Conservation (phyloP, 2,888 invertebrate genomes). For the Sinhomidia bicolor region DNA sequence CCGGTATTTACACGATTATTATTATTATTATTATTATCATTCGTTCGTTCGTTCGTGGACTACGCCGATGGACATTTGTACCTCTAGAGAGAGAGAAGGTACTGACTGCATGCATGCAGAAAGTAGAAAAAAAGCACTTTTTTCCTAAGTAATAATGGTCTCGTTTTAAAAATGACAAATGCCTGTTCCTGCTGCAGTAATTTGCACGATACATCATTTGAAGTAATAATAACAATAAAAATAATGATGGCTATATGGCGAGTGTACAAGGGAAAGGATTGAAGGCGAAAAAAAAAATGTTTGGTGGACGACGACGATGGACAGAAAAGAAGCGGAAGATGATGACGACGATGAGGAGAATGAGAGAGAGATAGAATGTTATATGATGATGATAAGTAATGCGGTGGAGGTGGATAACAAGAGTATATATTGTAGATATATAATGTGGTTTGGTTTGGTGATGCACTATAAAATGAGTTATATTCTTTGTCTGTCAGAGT, state of each 20-base stretch:
- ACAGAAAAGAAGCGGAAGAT: neutral
- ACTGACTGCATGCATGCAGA: no score
- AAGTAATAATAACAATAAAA: conserved; percentile 66
- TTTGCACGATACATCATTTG: conserved; percentile 70
- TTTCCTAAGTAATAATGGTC: conserved; percentile 56
- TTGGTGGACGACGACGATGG: neutral
- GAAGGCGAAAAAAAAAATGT: conserved; percentile 1
- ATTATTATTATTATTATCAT: conserved; percentile 14
- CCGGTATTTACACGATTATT: conserved; percentile 55
- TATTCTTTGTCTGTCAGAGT: conserved; percentile 68
- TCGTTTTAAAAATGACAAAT: conserved; percentile 74
- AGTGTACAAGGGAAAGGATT: neutral
- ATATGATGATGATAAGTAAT: conserved; percentile 27
- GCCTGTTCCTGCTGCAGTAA: conserved; percentile 48
- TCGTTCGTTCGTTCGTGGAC: no score
- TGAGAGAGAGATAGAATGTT: conserved; percentile 12
- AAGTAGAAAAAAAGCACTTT: neutral
- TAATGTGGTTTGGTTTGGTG: neutral
- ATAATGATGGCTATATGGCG: conserved; percentile 56
- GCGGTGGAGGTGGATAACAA: conserved; percentile 37
- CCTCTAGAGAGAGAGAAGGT: neutral
- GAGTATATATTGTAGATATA: neutral
- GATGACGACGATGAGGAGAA: neutral
- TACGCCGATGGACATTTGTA: neutral
- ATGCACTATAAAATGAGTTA: conserved; percentile 62